Base-by-base conservation (phyloP, 2,113 vertebrate genomes). In the Myodes glareolus region DNA sequence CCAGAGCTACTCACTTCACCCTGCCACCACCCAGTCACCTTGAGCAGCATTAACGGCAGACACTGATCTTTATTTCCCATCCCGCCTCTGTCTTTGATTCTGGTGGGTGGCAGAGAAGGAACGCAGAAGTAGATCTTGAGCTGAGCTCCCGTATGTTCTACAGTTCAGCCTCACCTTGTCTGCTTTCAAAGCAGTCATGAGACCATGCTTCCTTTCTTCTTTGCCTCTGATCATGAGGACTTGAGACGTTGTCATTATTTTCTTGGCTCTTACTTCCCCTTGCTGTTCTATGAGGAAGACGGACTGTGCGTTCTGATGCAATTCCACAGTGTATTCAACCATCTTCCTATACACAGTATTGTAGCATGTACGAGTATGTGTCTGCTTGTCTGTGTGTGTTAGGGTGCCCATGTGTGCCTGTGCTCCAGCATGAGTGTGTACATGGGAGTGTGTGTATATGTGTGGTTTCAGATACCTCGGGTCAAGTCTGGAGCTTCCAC, bases 251-350 rank as follows among this genome's bases (percentile, higher is more conserved):
- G 36, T 42, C n/a, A 31, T 42, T 42, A 23, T 14, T 8, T n/a
- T 36, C n/a, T 58, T 21, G 25, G 31, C 52, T 19, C 5, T 93
- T 11, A 10, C 1, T 31, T 21, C 0, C 13, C 1, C 25, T 84
- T 3, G 5, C 0, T 39, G 13, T 58, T 17, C 11, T 4, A 1
- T 31, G 25, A 50, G 13, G 63, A 90, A 78, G 76, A 10, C 16
- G 13, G n/a, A 17, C 21, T 45, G 29, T 1, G 0, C 3, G 3
- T 65, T 14, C 65, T 5, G 31, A 0, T 2, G 10, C 12, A 10
- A 10, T 7, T n/a, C 61, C 33, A 21, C 10, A n/a, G 0, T 6
- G 4, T 17, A 5, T 19, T 45, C 50, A 9, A 2, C 33, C 13
- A 4, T 4, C 2, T 73, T 73, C 47, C 58, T 21, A 25, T 29